Base-by-base conservation (phyloP, 37 sponge, comb jelly and placozoan genomes). In the Halichondria panicea region DNA sequence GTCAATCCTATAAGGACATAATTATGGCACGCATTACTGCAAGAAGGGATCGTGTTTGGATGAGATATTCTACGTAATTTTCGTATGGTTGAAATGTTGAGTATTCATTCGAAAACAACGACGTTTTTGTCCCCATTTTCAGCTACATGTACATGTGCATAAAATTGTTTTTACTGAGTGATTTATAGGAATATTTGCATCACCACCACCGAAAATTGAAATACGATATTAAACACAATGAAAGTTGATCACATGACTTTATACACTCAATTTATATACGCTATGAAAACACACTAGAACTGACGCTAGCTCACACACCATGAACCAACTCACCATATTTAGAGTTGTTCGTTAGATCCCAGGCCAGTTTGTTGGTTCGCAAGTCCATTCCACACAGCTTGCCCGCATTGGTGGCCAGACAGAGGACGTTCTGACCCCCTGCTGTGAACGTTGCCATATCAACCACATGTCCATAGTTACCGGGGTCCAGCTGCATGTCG, bases 321-420 rank as follows among this genome's bases (percentile, higher is more conserved):
- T n/a, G n/a, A n/a, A n/a, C n/a, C 33, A 22, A 55, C 72, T 79
- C n/a, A 83, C 89, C 89, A 54, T 45, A 72, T 44, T 82, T 86
- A 6, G 74, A 72, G 35, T 82, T 60, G 70, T 88, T 86, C n/a
- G 76, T 68, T 19, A 91, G 72, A 32, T 81, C 58, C 95, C 95
- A 94, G 21, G 72, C 88, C 4, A 61, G 48, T 5, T 69, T 43
- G 21, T 65, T 68, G 42, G 72, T 60, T 13, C 95, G 32, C 15
- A 87, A 50, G 78, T 94, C 95, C 63, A 81, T 38, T 28, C 95
- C 95, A 61, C 70, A 82, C 43, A 94, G 70, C 61, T 45, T 55
- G 4, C 95, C 95, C 63, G 43, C 71, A 25, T 65, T 83, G 30
- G 95, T 91, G 60, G 67, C 85, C 46, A 66, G 91, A 37, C 74